A percentile compares a stretch with the other conserved stretches of the same genome.
These are phyloP conservation scores for Agrochola lota DNA, from an alignment of 2,888 invertebrate genomes.

Conservation along the genomic window DNA sequence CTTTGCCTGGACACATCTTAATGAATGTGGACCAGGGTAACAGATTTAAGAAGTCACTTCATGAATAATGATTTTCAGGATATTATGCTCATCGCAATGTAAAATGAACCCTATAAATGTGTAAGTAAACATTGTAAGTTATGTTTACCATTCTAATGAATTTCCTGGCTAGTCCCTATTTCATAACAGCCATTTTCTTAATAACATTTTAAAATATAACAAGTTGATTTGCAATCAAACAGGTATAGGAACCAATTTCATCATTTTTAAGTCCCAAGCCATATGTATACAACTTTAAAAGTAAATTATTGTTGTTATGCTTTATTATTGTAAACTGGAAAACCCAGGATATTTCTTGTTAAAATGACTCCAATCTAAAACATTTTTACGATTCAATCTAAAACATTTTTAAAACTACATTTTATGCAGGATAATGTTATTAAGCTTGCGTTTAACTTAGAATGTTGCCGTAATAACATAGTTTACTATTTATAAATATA, in stretches of 20 bases:
- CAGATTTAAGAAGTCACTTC: not conserved
- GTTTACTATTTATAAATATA: too few relatives aligned
- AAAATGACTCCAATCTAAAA: too few relatives aligned
- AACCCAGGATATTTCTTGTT: not conserved
- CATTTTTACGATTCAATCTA: not conserved
- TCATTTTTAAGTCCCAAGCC: not conserved
- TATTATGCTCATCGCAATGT: not conserved
- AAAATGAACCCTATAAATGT: not conserved
- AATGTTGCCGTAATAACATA: not conserved
- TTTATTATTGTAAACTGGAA: not conserved
- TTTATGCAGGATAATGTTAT: not conserved
- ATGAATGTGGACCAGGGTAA: not conserved
- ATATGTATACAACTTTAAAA: not conserved
- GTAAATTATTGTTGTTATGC: not conserved
- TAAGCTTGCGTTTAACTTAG: not conserved
- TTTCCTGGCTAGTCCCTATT: not conserved
- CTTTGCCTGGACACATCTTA: not conserved
- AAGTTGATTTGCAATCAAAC: not conserved
- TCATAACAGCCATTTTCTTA: not conserved
- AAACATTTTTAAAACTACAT: not conserved
- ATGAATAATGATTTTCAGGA: not conserved
- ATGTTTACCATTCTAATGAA: not conserved
- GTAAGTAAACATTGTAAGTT: constrained; percentile 10
- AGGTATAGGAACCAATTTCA: not conserved
- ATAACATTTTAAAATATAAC: not conserved